A percentile compares a stretch with the other conserved stretches of the same genome.
These are phyloP conservation scores for Furcula furcula DNA, from an alignment of 2,888 invertebrate genomes.

Conservation along the genomic window DNA sequence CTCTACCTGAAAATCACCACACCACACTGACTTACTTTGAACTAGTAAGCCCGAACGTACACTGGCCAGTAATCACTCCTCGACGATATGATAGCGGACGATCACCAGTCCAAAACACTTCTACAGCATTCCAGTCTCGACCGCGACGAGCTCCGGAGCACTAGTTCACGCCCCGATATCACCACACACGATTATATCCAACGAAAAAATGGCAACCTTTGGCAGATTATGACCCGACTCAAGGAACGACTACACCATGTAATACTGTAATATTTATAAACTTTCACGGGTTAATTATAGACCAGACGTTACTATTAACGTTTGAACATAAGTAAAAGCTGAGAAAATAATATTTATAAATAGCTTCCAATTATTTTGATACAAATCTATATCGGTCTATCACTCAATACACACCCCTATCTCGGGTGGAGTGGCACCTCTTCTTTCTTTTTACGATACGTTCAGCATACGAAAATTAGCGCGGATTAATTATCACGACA, in stretches of 20 bases:
- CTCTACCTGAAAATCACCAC: conserved; percentile 73
- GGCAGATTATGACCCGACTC: conserved; percentile 63
- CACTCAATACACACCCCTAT: conserved; percentile 80
- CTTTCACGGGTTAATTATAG: conserved; percentile 80
- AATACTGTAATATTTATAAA: conserved; percentile 80
- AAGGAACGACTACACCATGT: conserved; percentile 67
- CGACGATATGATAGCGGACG: background rate
- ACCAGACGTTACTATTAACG: conserved; percentile 80
- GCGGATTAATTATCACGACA: conserved; percentile 72
- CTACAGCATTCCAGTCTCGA: conserved; percentile 27
- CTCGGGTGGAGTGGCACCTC: conserved; percentile 75
- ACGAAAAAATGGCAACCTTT: conserved; percentile 80
- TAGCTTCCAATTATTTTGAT: conserved; percentile 82
- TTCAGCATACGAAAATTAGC: conserved; percentile 68
- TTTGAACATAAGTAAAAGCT: conserved; percentile 81
- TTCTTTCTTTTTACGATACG: conserved; percentile 66
- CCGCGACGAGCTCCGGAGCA: conserved; percentile 28
- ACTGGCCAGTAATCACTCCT: conserved; percentile 8
- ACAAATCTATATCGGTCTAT: conserved; percentile 78
- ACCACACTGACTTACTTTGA: conserved; percentile 17
- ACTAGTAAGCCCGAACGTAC: conserved; percentile 8
- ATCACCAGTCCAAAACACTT: conserved; percentile 15
- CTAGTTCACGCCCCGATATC: conserved; percentile 69
- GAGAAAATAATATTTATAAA: conserved; percentile 83
- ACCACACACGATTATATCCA: conserved; percentile 66